phyloP scores from a whole-genome alignment of 2,113 vertebrate species.

The Callionymus lyra region DNA sequence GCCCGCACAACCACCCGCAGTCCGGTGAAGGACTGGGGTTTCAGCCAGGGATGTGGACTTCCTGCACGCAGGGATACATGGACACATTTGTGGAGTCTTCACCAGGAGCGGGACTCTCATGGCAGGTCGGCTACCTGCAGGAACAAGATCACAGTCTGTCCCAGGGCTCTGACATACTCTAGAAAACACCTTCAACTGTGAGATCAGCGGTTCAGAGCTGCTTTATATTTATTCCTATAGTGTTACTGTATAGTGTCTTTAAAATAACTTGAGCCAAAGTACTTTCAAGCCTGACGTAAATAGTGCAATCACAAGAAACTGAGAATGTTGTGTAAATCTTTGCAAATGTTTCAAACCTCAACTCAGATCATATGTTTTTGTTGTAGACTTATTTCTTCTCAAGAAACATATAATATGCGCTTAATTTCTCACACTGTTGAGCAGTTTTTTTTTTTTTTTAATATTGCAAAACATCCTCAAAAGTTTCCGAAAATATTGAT shows the following conservation, averaged over 20 bases:
- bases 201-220: background rate
- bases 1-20: conserved; percentile 29
- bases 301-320: background rate
- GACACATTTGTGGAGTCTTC: conserved; percentile 49
- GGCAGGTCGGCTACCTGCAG: conserved; percentile 54
- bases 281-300: background rate
- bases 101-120: conserved; percentile 41
- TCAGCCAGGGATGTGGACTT: conserved; percentile 44
- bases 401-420: too few species aligned
- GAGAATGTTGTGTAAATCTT: background rate
- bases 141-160: conserved; percentile 40
- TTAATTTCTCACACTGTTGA: too few species aligned
- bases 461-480: too few species aligned
- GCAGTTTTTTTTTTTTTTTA: too few species aligned
- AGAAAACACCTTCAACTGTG: conserved; percentile 3
- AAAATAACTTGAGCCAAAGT: background rate
- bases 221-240: too few species aligned
- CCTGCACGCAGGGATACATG: conserved; percentile 53
- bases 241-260: background rate
- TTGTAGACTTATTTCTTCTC: conserved; percentile 1
- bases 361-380: conserved; percentile 30
- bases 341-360: background rate
- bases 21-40: conserved; percentile 44
- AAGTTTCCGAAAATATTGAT: too few species aligned
- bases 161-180: conserved; percentile 38